Base-by-base conservation (phyloP, 2,113 vertebrate species). In the Empidonax traillii region DNA sequence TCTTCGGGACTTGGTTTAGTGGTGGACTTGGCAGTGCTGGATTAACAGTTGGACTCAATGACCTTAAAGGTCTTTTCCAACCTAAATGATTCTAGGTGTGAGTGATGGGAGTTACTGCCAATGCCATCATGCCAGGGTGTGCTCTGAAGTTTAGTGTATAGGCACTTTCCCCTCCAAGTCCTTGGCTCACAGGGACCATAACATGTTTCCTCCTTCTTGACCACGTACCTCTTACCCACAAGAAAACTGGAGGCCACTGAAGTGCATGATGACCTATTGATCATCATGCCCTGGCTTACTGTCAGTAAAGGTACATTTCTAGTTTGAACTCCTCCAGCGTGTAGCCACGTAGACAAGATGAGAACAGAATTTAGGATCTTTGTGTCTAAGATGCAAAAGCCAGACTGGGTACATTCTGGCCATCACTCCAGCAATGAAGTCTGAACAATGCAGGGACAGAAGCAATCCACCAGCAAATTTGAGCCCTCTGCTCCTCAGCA, bases 61-160 rank as follows among this genome's bases (percentile, higher is more conserved):
- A 25, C 61, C 16, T 39, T 31, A 6, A 3, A 23, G 18, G 10
- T 87, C 5, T 49, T 65, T 80, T 43, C 31, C 58, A 49, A 35
- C 18, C 15, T 44, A 44, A 39, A 39, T 17, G 25, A 35, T 28
- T 21, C 20, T 22, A 0, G 3, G 3, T 7, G 51, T 3, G 7
- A 28, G 33, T 33, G 61, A 6, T 19, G 31, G 17, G 52, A 11
- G 12, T 33, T 75, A 10, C 22, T 63, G 67, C 43, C 8, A 4
- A 35, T 27, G 35, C 10, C 15, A 5, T 30, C 0, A 4, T 39
- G 69, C 31, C 53, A 53, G 21, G 19, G 7, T 59, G 44, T 2
- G 6, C 22, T 49, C 66, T 55, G 75, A 28, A 22, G 8, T 20
- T 81, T 15, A 9, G 3, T 4, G 4, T 59, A 14, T 4, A 9